These are phyloP conservation scores for Reticulitermes speratus DNA, from an alignment of 1,140 invertebrate genomes.

Conservation along the genomic window DNA sequence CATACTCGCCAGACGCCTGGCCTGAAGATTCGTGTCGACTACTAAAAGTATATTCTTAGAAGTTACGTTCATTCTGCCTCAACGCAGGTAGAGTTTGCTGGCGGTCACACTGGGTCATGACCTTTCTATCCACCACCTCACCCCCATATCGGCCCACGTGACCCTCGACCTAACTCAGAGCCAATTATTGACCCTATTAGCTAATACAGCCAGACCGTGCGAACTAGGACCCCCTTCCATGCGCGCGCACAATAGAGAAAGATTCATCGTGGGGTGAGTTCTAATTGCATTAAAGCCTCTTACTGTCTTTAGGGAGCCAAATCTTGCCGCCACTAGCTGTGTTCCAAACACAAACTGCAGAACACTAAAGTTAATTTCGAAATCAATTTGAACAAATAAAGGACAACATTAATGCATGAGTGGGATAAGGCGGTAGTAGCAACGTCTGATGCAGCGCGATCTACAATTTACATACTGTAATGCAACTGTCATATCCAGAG, in stretches of 20 bases:
- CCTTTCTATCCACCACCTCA: background rate
- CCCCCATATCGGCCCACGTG: background rate
- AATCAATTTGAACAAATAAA: conserved; percentile 11
- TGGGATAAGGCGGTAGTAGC: background rate
- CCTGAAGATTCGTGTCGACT: no score
- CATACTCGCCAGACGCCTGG: no score
- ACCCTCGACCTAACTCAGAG: background rate
- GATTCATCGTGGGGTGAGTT: background rate
- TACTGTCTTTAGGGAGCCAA: background rate
- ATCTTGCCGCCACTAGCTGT: background rate
- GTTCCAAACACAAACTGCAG: background rate
- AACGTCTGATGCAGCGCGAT: background rate
- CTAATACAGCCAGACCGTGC: background rate
- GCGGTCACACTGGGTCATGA: background rate
- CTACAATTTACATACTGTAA: no score
- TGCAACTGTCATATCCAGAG: no score
- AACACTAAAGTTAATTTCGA: background rate
- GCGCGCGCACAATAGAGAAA: background rate
- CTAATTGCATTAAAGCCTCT: background rate
- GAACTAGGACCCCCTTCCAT: background rate
- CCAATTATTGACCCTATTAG: conserved; percentile 19
- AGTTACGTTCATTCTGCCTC: no score
- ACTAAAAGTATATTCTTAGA: no score
- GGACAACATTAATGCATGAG: background rate
- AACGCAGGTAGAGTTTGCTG: background rate